Base-by-base conservation (phyloP, 2,888 invertebrate genomes). In the Amiota mariae region DNA sequence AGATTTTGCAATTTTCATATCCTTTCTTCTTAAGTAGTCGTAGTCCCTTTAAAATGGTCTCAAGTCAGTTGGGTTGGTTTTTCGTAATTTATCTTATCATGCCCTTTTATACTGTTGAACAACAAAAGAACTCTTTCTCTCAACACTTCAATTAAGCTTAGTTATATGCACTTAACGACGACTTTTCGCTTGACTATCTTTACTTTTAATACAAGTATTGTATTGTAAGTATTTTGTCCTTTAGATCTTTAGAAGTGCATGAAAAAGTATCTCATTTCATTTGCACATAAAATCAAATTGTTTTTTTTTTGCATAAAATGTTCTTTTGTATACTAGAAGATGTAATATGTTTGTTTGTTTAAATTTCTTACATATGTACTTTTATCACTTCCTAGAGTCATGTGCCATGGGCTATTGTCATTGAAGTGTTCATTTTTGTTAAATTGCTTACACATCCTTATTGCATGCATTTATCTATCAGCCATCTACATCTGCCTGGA, bases 361-460 rank as follows among this genome's bases (percentile, higher is more conserved):
- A 63, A 63, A 46, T 12, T 36, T 63, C 13, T 63, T 24, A 2
- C n/a, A 24, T 12, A 63, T 13, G 72, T 56, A 71, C 1, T 15
- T 47, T 12, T n/a, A 13, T 47, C 67, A n/a, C 9, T 68, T n/a
- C 10, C 48, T 68, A 13, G 46, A 15, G 46, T 61, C 71, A 47
- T 76, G 73, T 63, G 63, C 36, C 24, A 13, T 46, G 8, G 36
- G n/a, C 80, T 76, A 75, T 57, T 81, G 80, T 80, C 81, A 80
- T 76, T 79, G 82, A 82, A 82, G 82, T 83, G 82, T 78, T 80
- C 81, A 82, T 82, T 83, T 83, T 80, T 80, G 77, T 83, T 83
- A 83, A 82, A 82, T 82, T 82, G 79, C 81, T 83, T 82, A 80
- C 83, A 82, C 82, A 72, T 70, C 64, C 36, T 70, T 51, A 68